Evolutionary conservation across 2,888 invertebrate species (phyloP), one percentile per base, ranked within the genome.

Genomic region (Agrochola lota): DNA sequence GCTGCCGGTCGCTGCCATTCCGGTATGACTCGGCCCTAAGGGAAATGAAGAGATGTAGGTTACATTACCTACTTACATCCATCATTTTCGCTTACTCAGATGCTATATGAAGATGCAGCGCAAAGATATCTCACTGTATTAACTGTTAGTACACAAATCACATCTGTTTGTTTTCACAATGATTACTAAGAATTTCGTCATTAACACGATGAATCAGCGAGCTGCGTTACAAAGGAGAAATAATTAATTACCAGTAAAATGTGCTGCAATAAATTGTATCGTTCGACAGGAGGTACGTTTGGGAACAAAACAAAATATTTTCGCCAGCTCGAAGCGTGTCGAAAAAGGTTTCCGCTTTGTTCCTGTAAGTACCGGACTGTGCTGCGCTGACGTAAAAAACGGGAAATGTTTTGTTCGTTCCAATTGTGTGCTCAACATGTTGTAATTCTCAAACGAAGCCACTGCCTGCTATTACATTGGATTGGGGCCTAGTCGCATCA

Each of bases 281-380:
- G 60, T 73, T 80, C 70, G 64, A 59, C 75, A 68, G 70, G 30
- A 66, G 49, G 23, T 68, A 30, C 23, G 63, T 72, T 72, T 64
- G 46, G 40, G 9, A 55, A 76, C 52, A 80, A 83, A 84, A 85
- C 73, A 74, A 83, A 81, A 74, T 73, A 52, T 66, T 72, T 77
- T 62, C 66, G 62, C 55, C 20, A 77, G 82, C 69, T 74, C 85
- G 80, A 84, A 85, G 85, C 26, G 43, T 71, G 69, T 72, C 43
- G 62, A 62, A 72, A 63, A 77, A 70, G 35, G 81, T 57, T 84
- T 75, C 66, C 62, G 26, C 78, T 76, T 75, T 83, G 57, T 70
- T 60, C 26, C 49, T 74, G 71, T 78, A 52, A 74, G 71, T 78
- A 52, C 63, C 20, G 43, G 23, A 59, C 57, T 23, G 15, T 15